Evolutionary conservation across 1,140 invertebrate species (phyloP), one percentile per base, ranked within the genome.

Genomic region (Helicoverpa zea): DNA sequence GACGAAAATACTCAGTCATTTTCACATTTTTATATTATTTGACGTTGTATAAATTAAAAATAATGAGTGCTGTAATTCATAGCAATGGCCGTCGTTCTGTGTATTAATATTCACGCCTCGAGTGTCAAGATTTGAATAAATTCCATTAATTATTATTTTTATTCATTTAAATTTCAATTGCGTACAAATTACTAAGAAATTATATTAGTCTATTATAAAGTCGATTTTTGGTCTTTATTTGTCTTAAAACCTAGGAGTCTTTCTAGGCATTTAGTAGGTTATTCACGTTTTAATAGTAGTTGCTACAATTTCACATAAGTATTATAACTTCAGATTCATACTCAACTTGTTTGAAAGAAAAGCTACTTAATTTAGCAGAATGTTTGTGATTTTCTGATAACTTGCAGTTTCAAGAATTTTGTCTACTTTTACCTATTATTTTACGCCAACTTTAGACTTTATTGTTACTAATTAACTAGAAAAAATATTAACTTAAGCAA

Each of bases 121-220:
- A 77, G 61, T 56, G 75, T 43, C 61, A 66, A 66, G 14, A 66
- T 77, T 66, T 77, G 49, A 77, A 77, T 77, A 77, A 54, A 52
- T 43, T 77, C 35, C 58, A 66, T 77, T 52, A 66, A 66, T 76
- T 64, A 64, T 64, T 51, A 68, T 54, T 72, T 63, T 77, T 66
- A 64, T 77, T 35, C 59, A 77, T 54, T 66, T 66, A 29, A 56
- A 66, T 66, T 77, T 77, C 61, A 66, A 77, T 77, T 35, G 23
- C 29, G 43, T 12, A 63, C 47, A 77, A 52, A 77, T 77, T 77
- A 61, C 16, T 56, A 16, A 11, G 18, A 59, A 75, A 56, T 75
- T 43, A 59, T 18, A 43, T 61, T 49, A 23, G n/a, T 29, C 14
- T 59, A 59, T 10, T 59, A 47, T 51, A 11, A 7, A 75, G 51